Base-by-base conservation (phyloP, 2,888 invertebrate genomes). In the Bursaphelenchus okinawaensis region DNA sequence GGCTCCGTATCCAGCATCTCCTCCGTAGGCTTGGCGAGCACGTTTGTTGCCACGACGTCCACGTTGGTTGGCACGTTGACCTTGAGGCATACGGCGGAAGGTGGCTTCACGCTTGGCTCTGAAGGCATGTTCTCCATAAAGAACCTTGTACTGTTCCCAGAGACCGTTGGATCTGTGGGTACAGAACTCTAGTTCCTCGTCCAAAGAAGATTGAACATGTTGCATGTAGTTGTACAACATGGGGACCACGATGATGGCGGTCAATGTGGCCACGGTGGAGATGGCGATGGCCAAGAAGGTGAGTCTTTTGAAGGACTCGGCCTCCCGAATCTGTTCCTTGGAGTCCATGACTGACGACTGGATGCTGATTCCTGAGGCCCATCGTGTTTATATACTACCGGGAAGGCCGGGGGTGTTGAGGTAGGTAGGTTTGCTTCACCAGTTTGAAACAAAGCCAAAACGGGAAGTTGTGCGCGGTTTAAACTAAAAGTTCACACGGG, bases 161-260 rank as follows among this genome's bases (percentile, higher is more conserved):
- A 56, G 27, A 56, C 27, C 56, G 56, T 19, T 27, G n/a, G 20
- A 26, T 28, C 56, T 19, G 56, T 56, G 27, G n/a, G 29, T 56
- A 24, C 56, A 81, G 71, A 78, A 81, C 54, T 71, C 73, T 40
- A 81, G 62, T 58, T 81, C 81, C n/a, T 71, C 63, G 59, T 76
- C 75, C 61, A 81, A 72, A 40, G 74, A 68, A 51, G 78, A 75
- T 65, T 81, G 81, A 20, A 80, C 75, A 67, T 75, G 75, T 66
- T 80, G 80, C 71, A 80, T 76, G 71, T 80, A 80, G 66, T 79
- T 75, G 67, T 80, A 72, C 27, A 79, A 73, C 79, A 78, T 78
- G 24, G 79, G 79, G 23, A 79, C 75, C 31, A 77, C 76, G 58
- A 79, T 70, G 59, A 78, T 74, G 52, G 75, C 77, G 20, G 76